A percentile compares a stretch with the other conserved stretches of the same genome.
phyloP scores from a whole-genome alignment of 1,140 invertebrate genomes.

The silkworm (Bombyx mori) region ASM3026992v2 NC_085109.1:2680001-2680500 shows the following conservation, averaged over 20 bases:
- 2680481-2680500: conserved; percentile 30
- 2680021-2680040: too few species aligned
- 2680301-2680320: background rate
- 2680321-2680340: background rate
- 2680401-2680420: conserved; percentile 35
- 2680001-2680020: too few species aligned
- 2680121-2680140: conserved; percentile 41
- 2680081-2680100: conserved; percentile 34
- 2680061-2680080: conserved; percentile 31
- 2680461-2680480: conserved; percentile 45
- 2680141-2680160: conserved; percentile 31
- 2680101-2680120: conserved; percentile 50
- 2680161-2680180: conserved; percentile 35
- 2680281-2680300: conserved; percentile 8
- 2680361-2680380: conserved; percentile 23
- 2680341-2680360: conserved; percentile 7
- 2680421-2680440: conserved; percentile 45
- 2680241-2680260: conserved; percentile 41
- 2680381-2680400: conserved; percentile 38
- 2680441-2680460: conserved; percentile 43
- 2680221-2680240: conserved; percentile 35
- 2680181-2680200: conserved; percentile 40
- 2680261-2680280: conserved; percentile 10
- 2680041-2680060: too few species aligned
- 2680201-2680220: conserved; percentile 43